Percentiles rank a stretch among this genome's conserved stretches.
These are phyloP conservation scores for Dissostichus mawsoni DNA, from an alignment of 2,113 vertebrate genomes.

Conservation along the genomic window DNA sequence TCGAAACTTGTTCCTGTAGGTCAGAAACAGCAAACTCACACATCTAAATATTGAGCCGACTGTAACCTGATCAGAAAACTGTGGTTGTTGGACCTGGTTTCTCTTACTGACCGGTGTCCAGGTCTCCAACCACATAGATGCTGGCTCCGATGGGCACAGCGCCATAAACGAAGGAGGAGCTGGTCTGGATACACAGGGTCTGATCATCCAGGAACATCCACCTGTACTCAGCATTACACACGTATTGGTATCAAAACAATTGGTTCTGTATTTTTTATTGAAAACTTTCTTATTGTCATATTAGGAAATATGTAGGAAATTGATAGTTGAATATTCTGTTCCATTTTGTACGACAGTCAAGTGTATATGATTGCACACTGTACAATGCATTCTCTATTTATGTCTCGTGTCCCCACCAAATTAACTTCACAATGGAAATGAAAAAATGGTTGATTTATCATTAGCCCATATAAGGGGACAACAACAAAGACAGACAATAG, in stretches of 20 bases:
- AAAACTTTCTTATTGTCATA: neutral
- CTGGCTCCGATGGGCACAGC: constrained; percentile 96
- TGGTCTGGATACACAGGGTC: constrained; percentile 93
- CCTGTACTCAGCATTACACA: constrained; percentile 74
- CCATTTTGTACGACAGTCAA: neutral
- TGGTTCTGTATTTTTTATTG: neutral
- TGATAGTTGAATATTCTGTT: neutral
- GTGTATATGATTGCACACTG: too few species aligned
- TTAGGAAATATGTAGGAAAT: neutral
- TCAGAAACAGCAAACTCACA: neutral
- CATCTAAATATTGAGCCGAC: neutral
- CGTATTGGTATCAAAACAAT: neutral
- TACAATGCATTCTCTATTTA: too few species aligned
- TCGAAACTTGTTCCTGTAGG: constrained; percentile 92
- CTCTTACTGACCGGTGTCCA: constrained; percentile 91
- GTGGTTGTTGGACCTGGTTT: fast-evolving
- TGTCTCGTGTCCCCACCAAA: neutral
- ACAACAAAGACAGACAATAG: neutral
- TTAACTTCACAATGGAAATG: neutral
- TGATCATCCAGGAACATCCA: constrained; percentile 98
- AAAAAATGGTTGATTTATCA: neutral
- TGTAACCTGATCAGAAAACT: neutral
- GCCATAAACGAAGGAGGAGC: constrained; percentile 96
- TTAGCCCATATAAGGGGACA: too few species aligned
- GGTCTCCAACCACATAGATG: constrained; percentile 98